These are phyloP conservation scores for Cyphomyrus discorhynchus DNA, from an alignment of 2,113 vertebrate species.

Conservation along the genomic window DNA sequence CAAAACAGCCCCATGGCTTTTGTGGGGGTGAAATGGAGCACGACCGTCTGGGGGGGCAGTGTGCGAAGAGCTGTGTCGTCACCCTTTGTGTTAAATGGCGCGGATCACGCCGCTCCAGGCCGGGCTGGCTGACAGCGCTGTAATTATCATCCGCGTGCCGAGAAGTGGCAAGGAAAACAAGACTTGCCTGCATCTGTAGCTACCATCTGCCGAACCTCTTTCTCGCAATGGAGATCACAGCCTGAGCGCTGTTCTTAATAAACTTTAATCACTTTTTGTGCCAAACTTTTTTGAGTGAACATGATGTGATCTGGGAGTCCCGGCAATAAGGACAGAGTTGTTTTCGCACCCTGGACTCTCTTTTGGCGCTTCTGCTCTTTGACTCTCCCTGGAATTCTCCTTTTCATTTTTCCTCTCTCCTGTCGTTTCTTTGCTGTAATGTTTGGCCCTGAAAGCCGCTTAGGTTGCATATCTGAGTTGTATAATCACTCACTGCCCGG, in stretches of 20 bases:
- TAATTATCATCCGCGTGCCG: constrained; percentile 32
- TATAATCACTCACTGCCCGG: not conserved
- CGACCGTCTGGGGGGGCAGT: constrained; percentile 35
- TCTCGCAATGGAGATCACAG: not conserved
- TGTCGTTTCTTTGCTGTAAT: not conserved
- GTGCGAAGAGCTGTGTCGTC: constrained; percentile 33
- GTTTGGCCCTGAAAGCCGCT: not conserved
- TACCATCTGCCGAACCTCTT: constrained; percentile 15
- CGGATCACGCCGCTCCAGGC: constrained; percentile 25
- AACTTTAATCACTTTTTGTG: not conserved
- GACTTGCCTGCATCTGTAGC: not conserved
- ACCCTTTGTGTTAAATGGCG: constrained; percentile 34
- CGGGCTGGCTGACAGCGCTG: constrained; percentile 19
- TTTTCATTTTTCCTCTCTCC: not conserved
- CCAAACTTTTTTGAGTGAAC: not conserved
- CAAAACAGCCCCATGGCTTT: constrained; percentile 40
- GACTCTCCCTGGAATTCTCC: not conserved
- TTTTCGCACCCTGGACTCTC: not conserved
- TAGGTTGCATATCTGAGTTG: not conserved
- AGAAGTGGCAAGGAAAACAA: constrained; percentile 31
- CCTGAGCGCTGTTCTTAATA: not conserved
- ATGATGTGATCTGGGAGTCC: not conserved
- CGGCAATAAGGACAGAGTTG: not conserved
- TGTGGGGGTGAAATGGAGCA: constrained; percentile 49
- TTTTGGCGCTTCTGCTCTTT: not conserved